phyloP scores from a whole-genome alignment of 2,113 vertebrate species.

The Cygnus atratus region DNA sequence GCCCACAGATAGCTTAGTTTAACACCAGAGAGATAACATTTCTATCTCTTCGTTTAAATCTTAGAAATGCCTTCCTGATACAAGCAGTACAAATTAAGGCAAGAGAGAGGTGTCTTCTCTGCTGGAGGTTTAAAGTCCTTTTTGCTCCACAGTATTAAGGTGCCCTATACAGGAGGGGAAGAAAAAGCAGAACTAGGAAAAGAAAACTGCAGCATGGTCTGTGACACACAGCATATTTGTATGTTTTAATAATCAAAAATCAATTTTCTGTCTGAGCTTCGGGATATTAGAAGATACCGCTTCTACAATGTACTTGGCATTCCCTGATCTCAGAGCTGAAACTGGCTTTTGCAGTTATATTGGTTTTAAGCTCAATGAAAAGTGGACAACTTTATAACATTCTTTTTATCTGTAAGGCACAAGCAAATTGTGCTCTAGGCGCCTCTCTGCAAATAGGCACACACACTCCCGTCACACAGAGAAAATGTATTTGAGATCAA shows the following conservation, averaged over 20 bases:
- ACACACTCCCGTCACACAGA: background rate
- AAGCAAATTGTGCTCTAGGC: background rate
- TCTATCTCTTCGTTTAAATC: constrained; percentile 26
- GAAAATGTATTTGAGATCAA: background rate
- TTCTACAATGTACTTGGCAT: background rate
- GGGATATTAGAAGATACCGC: background rate
- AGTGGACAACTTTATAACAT: background rate
- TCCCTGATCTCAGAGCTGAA: background rate
- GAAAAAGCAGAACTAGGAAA: background rate
- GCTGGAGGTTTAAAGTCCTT: constrained; percentile 10
- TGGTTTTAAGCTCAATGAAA: background rate
- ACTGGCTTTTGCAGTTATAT: background rate
- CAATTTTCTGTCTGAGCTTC: background rate
- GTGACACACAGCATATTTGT: background rate
- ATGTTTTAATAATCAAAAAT: background rate
- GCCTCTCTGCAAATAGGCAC: background rate
- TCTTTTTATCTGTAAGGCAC: background rate
- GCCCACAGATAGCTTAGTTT: constrained; percentile 36
- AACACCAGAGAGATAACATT: constrained; percentile 37
- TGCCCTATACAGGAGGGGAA: background rate
- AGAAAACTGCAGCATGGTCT: background rate
- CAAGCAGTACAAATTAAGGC: constrained; percentile 37
- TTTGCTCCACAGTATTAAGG: background rate
- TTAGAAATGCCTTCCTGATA: constrained; percentile 11
- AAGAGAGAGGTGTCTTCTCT: constrained; percentile 11